Base-by-base conservation (phyloP, 1,140 invertebrate species). In the Heliconius hewitsoni region DNA sequence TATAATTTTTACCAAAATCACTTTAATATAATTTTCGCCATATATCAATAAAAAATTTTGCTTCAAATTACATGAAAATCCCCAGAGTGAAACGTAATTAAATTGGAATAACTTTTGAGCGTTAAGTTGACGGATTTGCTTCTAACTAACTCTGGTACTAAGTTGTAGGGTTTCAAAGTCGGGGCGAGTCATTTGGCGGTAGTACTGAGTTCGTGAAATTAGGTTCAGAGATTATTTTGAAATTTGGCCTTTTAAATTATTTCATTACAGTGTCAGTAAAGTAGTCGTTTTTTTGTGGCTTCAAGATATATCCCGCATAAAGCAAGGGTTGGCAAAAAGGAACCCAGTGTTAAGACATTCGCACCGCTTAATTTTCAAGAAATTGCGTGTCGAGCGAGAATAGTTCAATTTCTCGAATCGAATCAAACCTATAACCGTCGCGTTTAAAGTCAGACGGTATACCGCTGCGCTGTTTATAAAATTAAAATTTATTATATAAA, bases 91-190 rank as follows among this genome's bases (percentile, higher is more conserved):
- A 74, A 71, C 66, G 75, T 74, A 76, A 76, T 66, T 42, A 70
- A 76, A 60, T 76, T 66, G 74, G 60, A 76, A 76, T 76, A 76
- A 76, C 74, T 76, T 76, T 70, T 76, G 57, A 60, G 57, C 60
- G 13, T 57, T 66, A 66, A 66, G 60, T 66, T 66, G 60, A 76
- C 74, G 74, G 74, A 76, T 76, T 76, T 52, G 37, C 27, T 8
- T 30, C 52, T 57, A 66, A 66, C 57, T 66, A 66, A 66, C 27
- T 66, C 60, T 66, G 60, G 57, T 27, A n/a, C 11, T 30, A 30
- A 57, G 13, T 75, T 76, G 74, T 42, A 76, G 37, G 74, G 74
- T 76, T 42, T 76, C 74, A 66, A 76, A 76, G 74, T 76, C 46
- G n/a, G 57, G 23, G 27, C 60, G 57, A 60, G n/a, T 46, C n/a